Evolutionary conservation across 2,888 invertebrate genomes (phyloP).

Genomic region (Microchrysa polita): DNA sequence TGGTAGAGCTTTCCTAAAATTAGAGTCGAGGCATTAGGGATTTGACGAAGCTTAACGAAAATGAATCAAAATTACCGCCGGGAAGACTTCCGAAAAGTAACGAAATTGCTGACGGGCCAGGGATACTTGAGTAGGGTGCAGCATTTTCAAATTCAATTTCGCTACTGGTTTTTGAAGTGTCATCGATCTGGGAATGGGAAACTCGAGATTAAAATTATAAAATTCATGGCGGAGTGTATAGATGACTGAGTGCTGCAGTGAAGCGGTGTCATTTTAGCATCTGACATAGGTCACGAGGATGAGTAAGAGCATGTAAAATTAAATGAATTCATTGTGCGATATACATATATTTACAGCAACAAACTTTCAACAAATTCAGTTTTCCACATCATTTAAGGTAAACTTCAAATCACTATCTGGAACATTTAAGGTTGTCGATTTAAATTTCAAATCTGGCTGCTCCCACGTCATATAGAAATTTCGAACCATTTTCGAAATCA

Average conservation of each 20-base stretch:
- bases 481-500: constrained; percentile 62
- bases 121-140: constrained; percentile 54
- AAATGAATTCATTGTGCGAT: no score
- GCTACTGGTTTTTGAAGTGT: background rate
- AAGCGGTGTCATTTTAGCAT: no score
- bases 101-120: constrained; percentile 56
- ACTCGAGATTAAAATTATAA: no score
- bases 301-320: no score
- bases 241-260: no score
- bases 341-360: background rate
- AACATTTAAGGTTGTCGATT: constrained; percentile 56
- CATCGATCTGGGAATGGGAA: background rate
- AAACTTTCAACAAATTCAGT: background rate
- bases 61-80: background rate
- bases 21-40: background rate
- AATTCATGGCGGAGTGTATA: no score
- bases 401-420: constrained; percentile 61
- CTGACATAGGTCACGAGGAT: no score
- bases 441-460: constrained; percentile 55
- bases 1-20: constrained; percentile 21
- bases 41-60: background rate
- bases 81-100: constrained; percentile 56
- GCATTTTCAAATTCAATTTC: constrained; percentile 51
- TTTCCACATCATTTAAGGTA: constrained; percentile 51
- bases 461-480: constrained; percentile 58